These are phyloP conservation scores for Dryocosmus kuriphilus DNA, from an alignment of 2,888 invertebrate species.

Conservation along the genomic window DNA sequence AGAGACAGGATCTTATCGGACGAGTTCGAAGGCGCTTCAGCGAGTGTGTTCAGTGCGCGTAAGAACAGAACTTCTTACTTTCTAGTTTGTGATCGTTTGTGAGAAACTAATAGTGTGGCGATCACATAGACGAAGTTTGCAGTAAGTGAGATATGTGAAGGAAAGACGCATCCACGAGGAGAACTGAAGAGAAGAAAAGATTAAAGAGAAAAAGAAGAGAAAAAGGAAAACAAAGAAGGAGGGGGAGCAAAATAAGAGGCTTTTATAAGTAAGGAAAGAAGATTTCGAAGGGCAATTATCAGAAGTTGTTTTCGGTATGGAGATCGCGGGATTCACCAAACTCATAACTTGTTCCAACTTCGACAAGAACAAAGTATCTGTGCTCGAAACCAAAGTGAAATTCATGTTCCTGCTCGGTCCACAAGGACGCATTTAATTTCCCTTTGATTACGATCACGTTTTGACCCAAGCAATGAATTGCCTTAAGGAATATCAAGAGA, in stretches of 20 bases:
- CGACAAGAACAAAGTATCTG: constrained; percentile 48
- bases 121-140: constrained; percentile 39
- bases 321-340: constrained; percentile 47
- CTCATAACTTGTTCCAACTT: constrained; percentile 43
- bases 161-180: constrained; percentile 10
- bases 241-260: too few relatives aligned
- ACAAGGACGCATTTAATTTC: constrained; percentile 60
- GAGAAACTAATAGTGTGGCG: background rate
- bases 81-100: constrained; percentile 19
- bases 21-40: constrained; percentile 36
- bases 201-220: background rate
- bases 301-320: constrained; percentile 51
- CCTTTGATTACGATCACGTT: constrained; percentile 46
- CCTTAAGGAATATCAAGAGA: constrained; percentile 56
- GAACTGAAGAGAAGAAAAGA: background rate
- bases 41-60: constrained; percentile 27
- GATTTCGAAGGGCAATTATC: background rate
- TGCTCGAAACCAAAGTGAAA: constrained; percentile 57
- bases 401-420: constrained; percentile 66
- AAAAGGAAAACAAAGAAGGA: background rate
- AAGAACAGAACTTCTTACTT: constrained; percentile 31
- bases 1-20: constrained; percentile 44
- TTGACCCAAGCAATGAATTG: constrained; percentile 58
- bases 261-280: background rate
- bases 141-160: constrained; percentile 48